phyloP scores from a whole-genome alignment of 92 coral and sea anemone species.

The Pocillopora grandis region DNA sequence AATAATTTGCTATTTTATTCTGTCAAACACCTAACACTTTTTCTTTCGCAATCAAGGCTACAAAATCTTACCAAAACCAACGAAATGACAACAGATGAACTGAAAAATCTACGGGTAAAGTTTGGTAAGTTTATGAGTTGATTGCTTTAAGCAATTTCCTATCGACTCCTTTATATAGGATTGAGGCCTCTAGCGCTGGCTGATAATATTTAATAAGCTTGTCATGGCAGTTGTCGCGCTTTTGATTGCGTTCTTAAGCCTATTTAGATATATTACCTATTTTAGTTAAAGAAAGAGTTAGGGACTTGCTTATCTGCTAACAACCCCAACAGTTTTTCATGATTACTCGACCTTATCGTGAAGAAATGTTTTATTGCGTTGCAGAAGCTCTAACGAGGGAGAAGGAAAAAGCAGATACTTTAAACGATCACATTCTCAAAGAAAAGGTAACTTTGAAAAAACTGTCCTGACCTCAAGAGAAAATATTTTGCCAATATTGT shows the following conservation, averaged over 20 bases:
- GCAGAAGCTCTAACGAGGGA: constrained; percentile 45
- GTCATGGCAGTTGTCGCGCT: too few species aligned
- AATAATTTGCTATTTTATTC: background rate
- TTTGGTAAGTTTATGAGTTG: constrained; percentile 36
- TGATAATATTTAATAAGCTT: background rate
- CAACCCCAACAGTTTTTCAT: too few species aligned
- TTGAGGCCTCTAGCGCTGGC: background rate
- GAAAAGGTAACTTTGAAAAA: constrained; percentile 23
- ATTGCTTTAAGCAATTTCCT: background rate
- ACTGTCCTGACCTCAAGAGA: background rate
- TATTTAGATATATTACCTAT: too few species aligned
- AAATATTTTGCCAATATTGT: background rate
- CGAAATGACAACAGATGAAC: constrained; percentile 29
- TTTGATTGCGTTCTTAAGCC: too few species aligned
- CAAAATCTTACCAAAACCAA: constrained; percentile 32
- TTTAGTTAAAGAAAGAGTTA: too few species aligned
- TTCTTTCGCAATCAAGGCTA: constrained; percentile 25
- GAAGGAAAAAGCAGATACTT: constrained; percentile 40
- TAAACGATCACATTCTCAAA: constrained; percentile 37
- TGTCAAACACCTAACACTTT: background rate
- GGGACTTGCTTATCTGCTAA: too few species aligned
- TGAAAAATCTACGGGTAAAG: constrained; percentile 34
- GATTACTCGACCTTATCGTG: too few species aligned
- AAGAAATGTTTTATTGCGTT: background rate
- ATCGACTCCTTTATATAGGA: background rate